Base-by-base conservation (phyloP, 2,888 invertebrate species). In the Cremastinae sp. region DNA sequence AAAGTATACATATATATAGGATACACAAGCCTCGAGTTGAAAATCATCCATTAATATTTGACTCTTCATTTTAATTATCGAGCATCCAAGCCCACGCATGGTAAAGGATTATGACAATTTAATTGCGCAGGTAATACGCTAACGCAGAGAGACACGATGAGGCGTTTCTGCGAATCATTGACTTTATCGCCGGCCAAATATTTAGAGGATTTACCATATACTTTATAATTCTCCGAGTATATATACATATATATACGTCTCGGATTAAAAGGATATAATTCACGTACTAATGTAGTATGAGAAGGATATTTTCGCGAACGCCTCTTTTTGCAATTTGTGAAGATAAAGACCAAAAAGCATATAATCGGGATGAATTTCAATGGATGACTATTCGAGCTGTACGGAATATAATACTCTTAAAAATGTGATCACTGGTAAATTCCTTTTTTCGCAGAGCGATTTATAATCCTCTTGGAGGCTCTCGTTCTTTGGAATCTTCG, bases 381-480 rank as follows among this genome's bases (percentile, higher is more conserved):
- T n/a, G n/a, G n/a, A n/a, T n/a, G n/a, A n/a, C n/a, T n/a, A n/a
- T n/a, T n/a, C n/a, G n/a, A n/a, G n/a, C n/a, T n/a, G n/a, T n/a
- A n/a, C n/a, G n/a, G n/a, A n/a, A n/a, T n/a, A n/a, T n/a, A n/a
- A n/a, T n/a, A n/a, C n/a, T n/a, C n/a, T n/a, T n/a, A n/a, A n/a
- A n/a, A n/a, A n/a, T n/a, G 38, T 59, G 49, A 59, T 58, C 58
- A 38, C 43, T 58, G 45, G 47, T 18, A 56, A 22, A 18, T 14
- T 22, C 49, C 5, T 49, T 58, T 10, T 22, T 49, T 58, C 49
- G 41, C 16, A 14, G 16, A 28, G 10, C 8, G 12, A 68, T 59
- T 58, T 58, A 58, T 38, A 16, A 16, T 2, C 49, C 22, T 59
- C 34, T 43, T 49, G 43, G 43, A 41, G 51, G 28, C 16, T 34